These are phyloP conservation scores for Phyllostomus discolor DNA, from an alignment of 2,113 vertebrate genomes.

Conservation along the genomic window DNA sequence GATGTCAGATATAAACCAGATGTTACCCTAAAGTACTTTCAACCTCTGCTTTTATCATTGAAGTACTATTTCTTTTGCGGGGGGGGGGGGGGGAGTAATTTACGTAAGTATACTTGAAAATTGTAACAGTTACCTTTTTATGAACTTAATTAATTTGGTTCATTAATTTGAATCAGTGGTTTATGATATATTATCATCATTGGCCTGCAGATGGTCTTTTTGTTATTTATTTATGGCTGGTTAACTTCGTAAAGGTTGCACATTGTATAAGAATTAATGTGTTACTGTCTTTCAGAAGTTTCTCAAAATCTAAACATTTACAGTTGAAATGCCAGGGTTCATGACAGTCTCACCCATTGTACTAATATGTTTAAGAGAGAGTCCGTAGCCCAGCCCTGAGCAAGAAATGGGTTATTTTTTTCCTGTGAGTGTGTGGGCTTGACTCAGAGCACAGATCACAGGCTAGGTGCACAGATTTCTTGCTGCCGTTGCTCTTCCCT, in stretches of 20 bases:
- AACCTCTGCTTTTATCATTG: conserved; percentile 40
- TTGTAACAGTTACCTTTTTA: not conserved
- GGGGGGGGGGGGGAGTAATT: not conserved
- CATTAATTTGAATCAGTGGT: not conserved
- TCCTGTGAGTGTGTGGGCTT: not conserved
- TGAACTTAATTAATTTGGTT: not conserved
- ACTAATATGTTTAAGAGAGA: not conserved
- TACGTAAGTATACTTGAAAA: not conserved
- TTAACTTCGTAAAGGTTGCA: not conserved
- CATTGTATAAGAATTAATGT: not conserved
- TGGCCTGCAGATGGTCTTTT: not conserved
- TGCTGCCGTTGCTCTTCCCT: not conserved
- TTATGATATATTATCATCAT: not conserved
- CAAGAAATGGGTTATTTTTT: not conserved
- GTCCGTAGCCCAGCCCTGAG: not conserved
- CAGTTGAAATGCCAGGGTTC: not conserved
- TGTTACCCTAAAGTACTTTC: conserved; percentile 70
- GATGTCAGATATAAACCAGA: conserved; percentile 69
- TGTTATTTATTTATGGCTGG: not conserved
- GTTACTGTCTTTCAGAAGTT: not conserved
- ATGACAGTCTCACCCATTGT: not conserved
- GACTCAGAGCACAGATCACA: not conserved
- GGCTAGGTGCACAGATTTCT: not conserved
- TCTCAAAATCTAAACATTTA: conserved; percentile 3
- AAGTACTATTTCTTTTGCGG: not conserved